phyloP scores from a whole-genome alignment of 1,140 invertebrate species.

The Akabosia matsudoensis region DNA sequence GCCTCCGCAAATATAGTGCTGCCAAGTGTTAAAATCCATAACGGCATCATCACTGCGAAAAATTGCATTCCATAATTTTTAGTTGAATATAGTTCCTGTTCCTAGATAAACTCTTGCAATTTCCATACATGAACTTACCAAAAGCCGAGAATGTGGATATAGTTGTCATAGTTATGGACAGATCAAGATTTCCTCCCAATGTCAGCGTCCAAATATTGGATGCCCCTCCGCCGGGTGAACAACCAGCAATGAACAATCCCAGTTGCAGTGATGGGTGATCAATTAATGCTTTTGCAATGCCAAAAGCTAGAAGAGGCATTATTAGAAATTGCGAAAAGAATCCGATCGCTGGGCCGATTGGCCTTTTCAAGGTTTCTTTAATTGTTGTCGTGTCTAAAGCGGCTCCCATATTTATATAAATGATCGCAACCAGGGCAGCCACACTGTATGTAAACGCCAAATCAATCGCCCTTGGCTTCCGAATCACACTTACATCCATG shows the following conservation, averaged over 20 bases:
- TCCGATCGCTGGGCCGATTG: constrained; percentile 79
- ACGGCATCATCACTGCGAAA: constrained; percentile 82
- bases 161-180: constrained; percentile 90
- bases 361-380: constrained; percentile 65
- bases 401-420: constrained; percentile 92
- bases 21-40: constrained; percentile 94
- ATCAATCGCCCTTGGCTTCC: constrained; percentile 66
- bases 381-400: constrained; percentile 75
- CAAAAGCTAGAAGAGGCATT: constrained; percentile 84
- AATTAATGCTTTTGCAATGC: constrained; percentile 69
- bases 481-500: constrained; percentile 60
- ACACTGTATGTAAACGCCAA: constrained; percentile 73
- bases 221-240: constrained; percentile 84
- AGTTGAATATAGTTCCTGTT: background rate
- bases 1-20: constrained; percentile 69
- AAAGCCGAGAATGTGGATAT: constrained; percentile 80
- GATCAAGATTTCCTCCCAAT: constrained; percentile 79
- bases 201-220: constrained; percentile 94
- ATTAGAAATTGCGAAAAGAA: constrained; percentile 78
- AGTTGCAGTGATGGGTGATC: constrained; percentile 67
- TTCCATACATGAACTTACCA: constrained; percentile 58
- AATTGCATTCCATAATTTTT: background rate
- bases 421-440: constrained; percentile 71
- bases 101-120: background rate
- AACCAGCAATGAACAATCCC: constrained; percentile 87